Percentiles rank a stretch among this genome's conserved stretches.
phyloP scores from a whole-genome alignment of 92 coral and sea anemone genomes.

The Micromussa lordhowensis region DNA sequence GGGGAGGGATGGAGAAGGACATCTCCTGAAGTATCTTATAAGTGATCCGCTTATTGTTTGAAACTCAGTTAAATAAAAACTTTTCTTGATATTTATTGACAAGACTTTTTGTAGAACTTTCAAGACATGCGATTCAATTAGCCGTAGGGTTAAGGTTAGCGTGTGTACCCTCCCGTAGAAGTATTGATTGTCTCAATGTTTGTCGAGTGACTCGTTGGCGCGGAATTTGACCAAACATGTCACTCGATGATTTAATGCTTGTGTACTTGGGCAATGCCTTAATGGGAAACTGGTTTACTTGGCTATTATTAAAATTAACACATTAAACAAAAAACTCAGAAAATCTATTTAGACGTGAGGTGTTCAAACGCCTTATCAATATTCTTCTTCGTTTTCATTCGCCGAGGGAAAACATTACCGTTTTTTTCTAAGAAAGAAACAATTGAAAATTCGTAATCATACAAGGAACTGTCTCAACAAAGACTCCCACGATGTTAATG shows the following conservation, averaged over 20 bases:
- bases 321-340: not conserved
- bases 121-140: not conserved
- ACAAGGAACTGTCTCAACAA: slow-evolving; percentile 12
- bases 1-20: not conserved
- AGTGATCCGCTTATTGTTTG: too few species aligned
- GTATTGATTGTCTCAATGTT: not conserved
- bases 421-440: not conserved
- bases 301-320: slow-evolving; percentile 8
- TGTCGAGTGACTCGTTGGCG: slow-evolving; percentile 41
- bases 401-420: not conserved
- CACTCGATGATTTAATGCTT: slow-evolving; percentile 16
- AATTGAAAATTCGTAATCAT: slow-evolving; percentile 24
- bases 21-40: not conserved
- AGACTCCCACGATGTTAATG: slow-evolving; percentile 46
- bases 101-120: not conserved
- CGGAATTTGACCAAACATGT: slow-evolving; percentile 33
- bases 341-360: not conserved
- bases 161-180: not conserved
- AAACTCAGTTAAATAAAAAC: not conserved
- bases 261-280: slow-evolving; percentile 7
- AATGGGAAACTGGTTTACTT: slow-evolving; percentile 9
- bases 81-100: too few species aligned
- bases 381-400: not conserved
- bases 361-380: not conserved
- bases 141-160: not conserved